Evolutionary conservation across 2,113 vertebrate genomes (phyloP).

Genomic region (Ivindomyrus marchei): DNA sequence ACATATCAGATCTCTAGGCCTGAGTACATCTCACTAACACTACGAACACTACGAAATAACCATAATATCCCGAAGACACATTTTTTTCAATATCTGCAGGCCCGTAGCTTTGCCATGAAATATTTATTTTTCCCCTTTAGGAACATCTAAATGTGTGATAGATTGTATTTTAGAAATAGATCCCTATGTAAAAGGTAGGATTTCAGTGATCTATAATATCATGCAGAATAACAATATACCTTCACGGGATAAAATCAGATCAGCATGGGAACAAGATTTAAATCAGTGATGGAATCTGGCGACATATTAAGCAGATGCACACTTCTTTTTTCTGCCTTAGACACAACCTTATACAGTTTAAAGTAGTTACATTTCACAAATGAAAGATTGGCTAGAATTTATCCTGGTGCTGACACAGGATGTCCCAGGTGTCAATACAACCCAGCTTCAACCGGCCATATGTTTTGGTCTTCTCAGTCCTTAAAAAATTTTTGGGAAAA

Average conservation of each 20-base stretch:
- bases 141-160: too few relatives aligned
- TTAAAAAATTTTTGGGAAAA: background rate
- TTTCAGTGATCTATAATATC: too few relatives aligned
- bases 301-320: too few relatives aligned
- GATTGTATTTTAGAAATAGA: too few relatives aligned
- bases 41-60: background rate
- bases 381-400: background rate
- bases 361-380: background rate
- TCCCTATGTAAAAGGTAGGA: too few relatives aligned
- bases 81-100: background rate
- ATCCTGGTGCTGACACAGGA: background rate
- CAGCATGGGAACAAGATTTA: too few relatives aligned
- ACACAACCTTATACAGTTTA: background rate
- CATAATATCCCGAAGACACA: background rate
- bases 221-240: too few relatives aligned
- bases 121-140: too few relatives aligned
- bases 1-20: background rate
- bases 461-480: background rate
- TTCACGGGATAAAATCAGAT: too few relatives aligned
- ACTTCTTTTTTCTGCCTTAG: background rate
- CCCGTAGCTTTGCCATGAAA: background rate
- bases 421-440: background rate
- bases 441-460: background rate
- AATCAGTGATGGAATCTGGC: too few relatives aligned
- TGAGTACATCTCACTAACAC: background rate